Conservation (phyloP, 30 jellyfish, hydroid and myxozoan genomes). For the Rhopilema esculentum region DNA sequence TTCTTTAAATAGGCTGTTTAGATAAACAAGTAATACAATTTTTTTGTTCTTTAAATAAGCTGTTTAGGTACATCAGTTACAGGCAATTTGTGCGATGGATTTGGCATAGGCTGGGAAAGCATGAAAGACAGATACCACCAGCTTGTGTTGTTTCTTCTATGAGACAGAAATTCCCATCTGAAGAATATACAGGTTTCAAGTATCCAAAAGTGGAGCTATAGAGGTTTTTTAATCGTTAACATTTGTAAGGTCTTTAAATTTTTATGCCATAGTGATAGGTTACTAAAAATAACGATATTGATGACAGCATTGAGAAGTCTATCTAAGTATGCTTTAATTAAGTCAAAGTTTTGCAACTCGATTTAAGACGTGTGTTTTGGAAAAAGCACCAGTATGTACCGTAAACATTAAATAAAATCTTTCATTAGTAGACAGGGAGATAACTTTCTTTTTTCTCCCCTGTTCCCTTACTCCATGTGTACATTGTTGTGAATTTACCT, state of each 20-base stretch:
- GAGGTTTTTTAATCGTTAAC: not conserved
- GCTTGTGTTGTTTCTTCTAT: conserved; percentile 15
- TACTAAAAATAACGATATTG: not conserved
- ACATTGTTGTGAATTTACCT: not conserved
- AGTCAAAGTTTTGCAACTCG: too few species aligned
- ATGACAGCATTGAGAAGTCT: not conserved
- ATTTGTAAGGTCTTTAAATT: not conserved
- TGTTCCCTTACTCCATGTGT: not conserved
- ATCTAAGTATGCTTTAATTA: too few species aligned
- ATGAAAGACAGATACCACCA: conserved; percentile 2
- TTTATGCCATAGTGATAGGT: not conserved
- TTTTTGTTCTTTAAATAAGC: not conserved
- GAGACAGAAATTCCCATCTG: conserved; percentile 3
- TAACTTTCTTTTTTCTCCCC: not conserved
- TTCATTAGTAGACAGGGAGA: not conserved
- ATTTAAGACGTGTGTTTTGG: too few species aligned
- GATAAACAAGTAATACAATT: not conserved
- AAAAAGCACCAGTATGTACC: too few species aligned
- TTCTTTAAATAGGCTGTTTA: conserved; percentile 6
- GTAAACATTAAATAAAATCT: too few species aligned
- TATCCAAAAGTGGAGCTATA: conserved; percentile 9
- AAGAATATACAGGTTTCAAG: conserved; percentile 5
- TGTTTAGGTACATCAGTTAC: conserved; percentile 9
- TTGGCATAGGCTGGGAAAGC: conserved; percentile 14
- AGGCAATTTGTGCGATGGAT: conserved; percentile 12